Percentiles rank a stretch among this genome's conserved stretches.
These are phyloP conservation scores for Oligia latruncula DNA, from an alignment of 2,888 invertebrate species.

Conservation along the genomic window DNA sequence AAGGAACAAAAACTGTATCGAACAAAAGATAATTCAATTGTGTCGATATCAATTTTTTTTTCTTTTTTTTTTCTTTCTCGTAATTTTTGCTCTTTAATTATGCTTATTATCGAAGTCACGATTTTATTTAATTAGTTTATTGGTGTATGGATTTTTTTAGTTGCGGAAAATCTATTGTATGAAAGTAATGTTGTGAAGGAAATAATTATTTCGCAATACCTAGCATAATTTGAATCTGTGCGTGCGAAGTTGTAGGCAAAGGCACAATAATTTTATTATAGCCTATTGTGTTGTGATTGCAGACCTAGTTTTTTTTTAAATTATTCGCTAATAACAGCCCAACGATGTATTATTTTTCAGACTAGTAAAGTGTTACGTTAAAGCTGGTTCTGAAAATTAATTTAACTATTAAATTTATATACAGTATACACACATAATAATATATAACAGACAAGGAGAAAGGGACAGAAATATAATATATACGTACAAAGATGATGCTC, in stretches of 20 bases:
- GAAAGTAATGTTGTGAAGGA: conserved; percentile 22
- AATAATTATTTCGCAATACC: conserved; percentile 54
- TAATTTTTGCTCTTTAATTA: conserved; percentile 54
- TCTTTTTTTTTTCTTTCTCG: conserved; percentile 29
- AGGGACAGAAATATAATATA: background rate
- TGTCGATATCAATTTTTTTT: conserved; percentile 68
- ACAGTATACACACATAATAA: too few species aligned
- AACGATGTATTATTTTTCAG: background rate
- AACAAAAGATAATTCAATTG: conserved; percentile 79
- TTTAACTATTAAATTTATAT: background rate
- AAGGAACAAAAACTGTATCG: conserved; percentile 63
- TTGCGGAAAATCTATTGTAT: conserved; percentile 39
- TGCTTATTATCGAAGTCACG: conserved; percentile 66
- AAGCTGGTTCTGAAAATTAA: background rate
- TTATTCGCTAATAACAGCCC: conserved; percentile 15
- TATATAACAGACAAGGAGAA: background rate
- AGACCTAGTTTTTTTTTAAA: conserved; percentile 39
- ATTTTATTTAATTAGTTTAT: conserved; percentile 58
- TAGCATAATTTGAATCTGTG: conserved; percentile 33
- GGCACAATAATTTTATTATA: conserved; percentile 39
- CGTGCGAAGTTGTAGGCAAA: conserved; percentile 39
- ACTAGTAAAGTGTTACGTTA: background rate
- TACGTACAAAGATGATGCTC: background rate
- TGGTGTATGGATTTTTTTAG: conserved; percentile 10
- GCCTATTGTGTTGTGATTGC: conserved; percentile 32